phyloP scores from a whole-genome alignment of 92 coral and sea anemone species.

The Epizoanthus stellaris region DNA sequence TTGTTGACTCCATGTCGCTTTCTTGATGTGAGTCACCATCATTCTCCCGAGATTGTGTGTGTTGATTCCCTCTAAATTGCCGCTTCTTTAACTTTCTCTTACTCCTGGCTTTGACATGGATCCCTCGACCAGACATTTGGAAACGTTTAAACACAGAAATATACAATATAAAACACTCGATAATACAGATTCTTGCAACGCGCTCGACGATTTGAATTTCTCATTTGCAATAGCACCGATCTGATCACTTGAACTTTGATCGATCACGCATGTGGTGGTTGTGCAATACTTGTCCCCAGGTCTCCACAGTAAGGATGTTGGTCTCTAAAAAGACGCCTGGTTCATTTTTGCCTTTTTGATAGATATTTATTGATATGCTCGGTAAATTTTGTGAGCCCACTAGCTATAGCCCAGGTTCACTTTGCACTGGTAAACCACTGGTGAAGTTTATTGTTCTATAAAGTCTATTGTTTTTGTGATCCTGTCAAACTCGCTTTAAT shows the following conservation, averaged over 20 bases:
- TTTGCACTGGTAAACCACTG: too few relatives aligned
- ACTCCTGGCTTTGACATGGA: conserved; percentile 1
- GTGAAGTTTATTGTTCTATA: too few relatives aligned
- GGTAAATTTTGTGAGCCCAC: too few relatives aligned
- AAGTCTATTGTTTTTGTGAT: too few relatives aligned
- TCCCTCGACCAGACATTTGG: conserved; percentile 6
- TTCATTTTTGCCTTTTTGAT: not conserved
- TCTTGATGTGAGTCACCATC: not conserved
- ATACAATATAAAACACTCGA: too few relatives aligned
- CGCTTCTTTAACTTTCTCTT: not conserved
- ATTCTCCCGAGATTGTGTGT: not conserved
- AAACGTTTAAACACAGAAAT: not conserved
- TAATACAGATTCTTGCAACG: too few relatives aligned
- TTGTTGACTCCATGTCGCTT: not conserved
- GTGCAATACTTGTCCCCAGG: conserved; percentile 4
- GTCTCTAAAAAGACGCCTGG: not conserved
- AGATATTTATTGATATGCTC: too few relatives aligned
- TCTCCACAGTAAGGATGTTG: not conserved
- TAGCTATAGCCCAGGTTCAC: too few relatives aligned
- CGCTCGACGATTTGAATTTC: too few relatives aligned
- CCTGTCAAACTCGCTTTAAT: too few relatives aligned
- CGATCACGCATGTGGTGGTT: not conserved
- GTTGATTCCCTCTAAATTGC: conserved; percentile 13
- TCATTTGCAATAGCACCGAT: not conserved
- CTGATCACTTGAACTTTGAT: not conserved